phyloP scores from a whole-genome alignment of 2,888 invertebrate genomes.

The Mystacides longicornis region DNA sequence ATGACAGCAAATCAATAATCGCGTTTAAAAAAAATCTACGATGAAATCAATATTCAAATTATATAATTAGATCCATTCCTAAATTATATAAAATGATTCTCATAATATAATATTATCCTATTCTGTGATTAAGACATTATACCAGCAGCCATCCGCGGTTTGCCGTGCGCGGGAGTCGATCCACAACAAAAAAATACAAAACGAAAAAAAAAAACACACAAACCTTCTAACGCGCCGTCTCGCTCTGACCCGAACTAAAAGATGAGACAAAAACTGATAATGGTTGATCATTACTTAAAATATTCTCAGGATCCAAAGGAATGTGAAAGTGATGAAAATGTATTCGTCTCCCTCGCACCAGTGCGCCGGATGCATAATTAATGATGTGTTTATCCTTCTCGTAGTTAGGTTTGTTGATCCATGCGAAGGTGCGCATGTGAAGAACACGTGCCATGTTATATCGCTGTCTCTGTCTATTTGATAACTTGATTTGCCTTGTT shows the following conservation, averaged over 20 bases:
- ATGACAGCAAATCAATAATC: no score
- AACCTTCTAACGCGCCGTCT: neutral
- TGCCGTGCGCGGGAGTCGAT: slow-evolving; percentile 1
- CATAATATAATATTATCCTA: neutral
- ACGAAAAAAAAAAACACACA: neutral
- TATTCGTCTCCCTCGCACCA: neutral
- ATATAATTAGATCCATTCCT: neutral
- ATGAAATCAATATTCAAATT: slow-evolving; percentile 1
- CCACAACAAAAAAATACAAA: neutral
- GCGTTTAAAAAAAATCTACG: no score
- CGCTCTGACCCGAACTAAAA: neutral
- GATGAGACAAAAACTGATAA: neutral
- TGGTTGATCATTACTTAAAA: slow-evolving; percentile 1
- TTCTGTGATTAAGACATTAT: slow-evolving; percentile 1
- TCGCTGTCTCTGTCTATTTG: slow-evolving; percentile 20
- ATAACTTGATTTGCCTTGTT: slow-evolving; percentile 22
- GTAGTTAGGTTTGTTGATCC: neutral
- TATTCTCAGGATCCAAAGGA: neutral
- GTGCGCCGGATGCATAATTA: neutral
- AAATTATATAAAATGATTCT: neutral
- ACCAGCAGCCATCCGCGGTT: no score
- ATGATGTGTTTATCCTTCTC: neutral
- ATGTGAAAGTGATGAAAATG: neutral
- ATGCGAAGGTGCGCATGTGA: neutral
- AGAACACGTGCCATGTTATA: slow-evolving; percentile 14